These are phyloP conservation scores for Macrostomum cliftonense DNA, from an alignment of 2,888 invertebrate genomes.

Conservation along the genomic window DNA sequence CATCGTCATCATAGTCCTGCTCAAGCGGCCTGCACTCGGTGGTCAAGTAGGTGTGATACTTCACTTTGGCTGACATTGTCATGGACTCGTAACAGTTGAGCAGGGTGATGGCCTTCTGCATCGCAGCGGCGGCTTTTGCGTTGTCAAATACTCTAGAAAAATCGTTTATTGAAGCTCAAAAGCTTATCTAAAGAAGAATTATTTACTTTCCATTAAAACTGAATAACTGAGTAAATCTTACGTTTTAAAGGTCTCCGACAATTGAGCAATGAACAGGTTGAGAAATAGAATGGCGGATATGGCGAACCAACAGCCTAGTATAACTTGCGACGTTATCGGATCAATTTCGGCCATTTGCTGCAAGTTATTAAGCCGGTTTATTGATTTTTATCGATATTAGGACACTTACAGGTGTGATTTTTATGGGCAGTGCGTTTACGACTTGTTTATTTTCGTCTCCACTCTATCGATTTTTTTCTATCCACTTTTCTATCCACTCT, in stretches of 20 bases:
- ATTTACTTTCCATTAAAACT: no score
- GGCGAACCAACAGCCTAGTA: slow-evolving; percentile 27
- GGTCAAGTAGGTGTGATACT: slow-evolving; percentile 21
- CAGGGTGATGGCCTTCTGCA: slow-evolving; percentile 33
- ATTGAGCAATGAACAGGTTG: slow-evolving; percentile 32
- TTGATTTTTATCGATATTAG: no score
- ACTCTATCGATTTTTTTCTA: no score
- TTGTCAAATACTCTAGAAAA: slow-evolving; percentile 33
- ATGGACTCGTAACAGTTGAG: slow-evolving; percentile 28
- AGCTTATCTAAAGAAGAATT: no score
- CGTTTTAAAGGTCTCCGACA: slow-evolving; percentile 36
- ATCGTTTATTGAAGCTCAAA: no score
- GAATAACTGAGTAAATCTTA: slow-evolving; percentile 15
- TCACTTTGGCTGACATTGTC: slow-evolving; percentile 15
- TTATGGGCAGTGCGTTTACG: no score
- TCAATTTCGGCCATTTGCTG: slow-evolving; percentile 25
- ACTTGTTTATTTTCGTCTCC: no score
- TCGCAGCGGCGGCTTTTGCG: slow-evolving; percentile 31
- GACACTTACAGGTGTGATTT: no score
- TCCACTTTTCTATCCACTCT: no score
- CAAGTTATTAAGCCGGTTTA: no score
- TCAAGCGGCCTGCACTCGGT: slow-evolving; percentile 20
- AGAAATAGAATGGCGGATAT: slow-evolving; percentile 30
- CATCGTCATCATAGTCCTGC: slow-evolving; percentile 30
- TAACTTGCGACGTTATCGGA: slow-evolving; percentile 24